Percentiles rank a stretch among this genome's conserved stretches.
These are phyloP conservation scores for Lycaena phlaeas DNA, from an alignment of 2,888 invertebrate genomes.

Conservation along the genomic window DNA sequence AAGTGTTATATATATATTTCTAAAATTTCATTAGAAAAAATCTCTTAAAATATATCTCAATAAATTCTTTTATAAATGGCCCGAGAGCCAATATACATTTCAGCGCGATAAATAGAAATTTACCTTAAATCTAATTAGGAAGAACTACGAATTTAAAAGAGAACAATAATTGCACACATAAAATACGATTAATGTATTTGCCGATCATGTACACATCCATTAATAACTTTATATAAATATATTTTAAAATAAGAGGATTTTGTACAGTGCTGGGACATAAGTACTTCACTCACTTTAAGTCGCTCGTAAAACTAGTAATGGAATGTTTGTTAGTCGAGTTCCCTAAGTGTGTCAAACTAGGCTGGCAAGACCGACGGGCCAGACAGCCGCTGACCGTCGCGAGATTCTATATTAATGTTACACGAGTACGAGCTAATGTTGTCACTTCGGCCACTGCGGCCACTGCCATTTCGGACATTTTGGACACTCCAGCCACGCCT, in stretches of 20 bases:
- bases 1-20: constrained; percentile 46
- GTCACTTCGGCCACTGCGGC: too few relatives aligned
- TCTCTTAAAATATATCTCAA: constrained; percentile 71
- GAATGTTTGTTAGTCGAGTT: constrained; percentile 55
- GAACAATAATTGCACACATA: constrained; percentile 63
- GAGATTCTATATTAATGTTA: constrained; percentile 22
- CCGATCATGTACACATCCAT: constrained; percentile 23
- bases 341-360: constrained; percentile 25
- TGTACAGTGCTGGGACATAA: constrained; percentile 45
- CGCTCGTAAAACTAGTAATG: constrained; percentile 50
- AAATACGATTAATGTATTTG: constrained; percentile 39
- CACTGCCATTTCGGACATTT: too few relatives aligned
- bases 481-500: constrained; percentile 57
- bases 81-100: constrained; percentile 46
- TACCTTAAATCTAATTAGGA: constrained; percentile 62
- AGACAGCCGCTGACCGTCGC: constrained; percentile 16
- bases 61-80: constrained; percentile 47
- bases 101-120: constrained; percentile 53
- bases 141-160: constrained; percentile 57
- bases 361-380: constrained; percentile 37
- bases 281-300: constrained; percentile 70
- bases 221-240: constrained; percentile 19
- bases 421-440: constrained; percentile 9
- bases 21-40: constrained; percentile 63
- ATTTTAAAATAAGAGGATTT: constrained; percentile 26